Base-by-base conservation (phyloP, 2,888 invertebrate species). In the Coleophora deauratella region DNA sequence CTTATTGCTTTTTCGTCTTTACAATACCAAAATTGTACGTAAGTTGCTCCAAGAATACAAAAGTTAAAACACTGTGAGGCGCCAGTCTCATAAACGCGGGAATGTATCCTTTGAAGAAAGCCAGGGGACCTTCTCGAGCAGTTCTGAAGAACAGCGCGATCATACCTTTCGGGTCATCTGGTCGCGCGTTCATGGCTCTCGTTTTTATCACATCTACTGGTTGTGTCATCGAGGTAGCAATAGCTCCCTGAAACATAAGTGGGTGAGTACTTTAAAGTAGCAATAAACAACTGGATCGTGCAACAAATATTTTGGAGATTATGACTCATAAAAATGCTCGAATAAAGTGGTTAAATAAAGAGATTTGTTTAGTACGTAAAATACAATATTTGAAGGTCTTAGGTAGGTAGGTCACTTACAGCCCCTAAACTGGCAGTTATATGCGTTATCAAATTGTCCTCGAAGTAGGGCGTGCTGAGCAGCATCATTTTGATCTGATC, bases 161-260 rank as follows among this genome's bases (percentile, higher is more conserved):
- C 14, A 94, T 73, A 43, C 88, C 91, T 58, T 88, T 89, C 67
- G 91, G 96, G 75, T 94, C 93, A 13, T 95, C 96, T 1, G 94
- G 93, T 55, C 91, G 91, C 10, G 97, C 94, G 75, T 97, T 97
- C 97, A 98, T 97, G 47, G 95, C 90, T 47, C 97, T 86, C 1
- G 97, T 98, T 76, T 98, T 98, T 51, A 98, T 81, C 10, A 97
- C 97, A 77, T 97, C 97, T 55, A 97, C 78, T 1, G 97, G 97
- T 77, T 97, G 96, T 0, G 97, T 97, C 50, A 97, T 72, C 13
- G 93, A 90, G 33, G 95, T 95, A 0, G 95, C 95, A 50, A 93
- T 89, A 27, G 90, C 92, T 39, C 94, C 94, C 94, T 94, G 60
- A 9, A 37, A 36, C 41, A 21, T 21, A n/a, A n/a, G n/a, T n/a